Evolutionary conservation across 2,113 vertebrate species (phyloP).

Genomic region (Embiotoca jacksoni): DNA sequence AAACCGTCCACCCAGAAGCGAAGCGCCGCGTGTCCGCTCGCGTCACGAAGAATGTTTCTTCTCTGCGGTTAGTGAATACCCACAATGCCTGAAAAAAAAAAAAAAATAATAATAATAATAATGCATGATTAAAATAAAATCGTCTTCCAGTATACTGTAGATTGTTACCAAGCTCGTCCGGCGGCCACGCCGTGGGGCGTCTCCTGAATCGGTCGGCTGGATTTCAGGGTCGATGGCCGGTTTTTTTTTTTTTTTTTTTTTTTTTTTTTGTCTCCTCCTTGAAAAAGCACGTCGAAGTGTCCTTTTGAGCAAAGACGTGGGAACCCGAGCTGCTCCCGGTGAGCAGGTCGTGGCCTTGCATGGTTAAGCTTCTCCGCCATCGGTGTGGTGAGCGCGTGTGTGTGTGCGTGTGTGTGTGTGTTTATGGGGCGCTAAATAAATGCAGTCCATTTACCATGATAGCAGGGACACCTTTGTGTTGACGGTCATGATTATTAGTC

Average conservation of each 20-base stretch:
- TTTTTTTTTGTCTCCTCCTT: background rate
- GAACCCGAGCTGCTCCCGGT: conserved; percentile 26
- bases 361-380: conserved; percentile 46
- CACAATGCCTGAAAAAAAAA: conserved; percentile 69
- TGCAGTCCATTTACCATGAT: conserved; percentile 27
- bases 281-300: conserved; percentile 40
- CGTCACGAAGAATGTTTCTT: conserved; percentile 61
- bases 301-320: conserved; percentile 27
- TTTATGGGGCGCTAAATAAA: background rate
- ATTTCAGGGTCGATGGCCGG: background rate
- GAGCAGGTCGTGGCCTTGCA: conserved; percentile 50
- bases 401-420: background rate
- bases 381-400: background rate
- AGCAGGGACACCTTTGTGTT: conserved; percentile 24
- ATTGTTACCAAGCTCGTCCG: conserved; percentile 17
- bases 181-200: conserved; percentile 7
- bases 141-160: conserved; percentile 73
- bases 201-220: conserved; percentile 1
- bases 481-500: conserved; percentile 35
- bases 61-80: conserved; percentile 42
- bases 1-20: conserved; percentile 56
- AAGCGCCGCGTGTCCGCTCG: conserved; percentile 47
- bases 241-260: background rate
- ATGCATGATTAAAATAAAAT: conserved; percentile 67
- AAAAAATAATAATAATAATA: too few relatives aligned